Conservation (phyloP, 2,113 vertebrate species). For the Nestor notabilis region DNA sequence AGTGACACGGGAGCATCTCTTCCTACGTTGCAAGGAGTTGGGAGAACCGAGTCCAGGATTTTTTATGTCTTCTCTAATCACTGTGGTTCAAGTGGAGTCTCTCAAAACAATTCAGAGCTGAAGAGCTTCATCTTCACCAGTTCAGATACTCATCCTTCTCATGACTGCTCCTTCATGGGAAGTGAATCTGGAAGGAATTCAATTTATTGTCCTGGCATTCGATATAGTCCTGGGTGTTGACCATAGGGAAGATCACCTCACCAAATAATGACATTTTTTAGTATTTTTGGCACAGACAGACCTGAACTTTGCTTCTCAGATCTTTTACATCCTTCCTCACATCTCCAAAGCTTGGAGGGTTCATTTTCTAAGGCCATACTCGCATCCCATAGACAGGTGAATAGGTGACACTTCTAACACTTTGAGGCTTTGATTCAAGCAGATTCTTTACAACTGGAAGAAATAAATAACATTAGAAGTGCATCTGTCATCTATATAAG, state of each 20-base stretch:
- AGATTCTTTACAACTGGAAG: neutral
- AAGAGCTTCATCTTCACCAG: neutral
- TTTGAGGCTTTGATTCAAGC: neutral
- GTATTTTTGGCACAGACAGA: neutral
- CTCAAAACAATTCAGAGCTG: neutral
- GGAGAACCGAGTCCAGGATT: neutral
- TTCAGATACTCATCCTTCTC: neutral
- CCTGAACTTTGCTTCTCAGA: neutral
- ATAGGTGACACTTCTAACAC: neutral
- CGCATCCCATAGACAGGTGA: neutral
- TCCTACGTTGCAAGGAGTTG: neutral
- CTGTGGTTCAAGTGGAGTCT: neutral
- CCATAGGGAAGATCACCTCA: rapidly evolving
- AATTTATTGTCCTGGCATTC: neutral
- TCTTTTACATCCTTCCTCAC: neutral
- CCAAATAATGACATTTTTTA: neutral
- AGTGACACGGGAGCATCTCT: neutral
- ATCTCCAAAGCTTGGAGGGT: neutral
- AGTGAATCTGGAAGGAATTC: neutral
- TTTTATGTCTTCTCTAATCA: neutral
- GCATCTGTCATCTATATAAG: neutral
- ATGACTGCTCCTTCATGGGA: neutral
- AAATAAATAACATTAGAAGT: neutral
- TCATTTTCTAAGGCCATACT: neutral
- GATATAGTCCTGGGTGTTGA: neutral